phyloP scores from a whole-genome alignment of 1,140 invertebrate genomes.

The Habropoda laboriosa region DNA sequence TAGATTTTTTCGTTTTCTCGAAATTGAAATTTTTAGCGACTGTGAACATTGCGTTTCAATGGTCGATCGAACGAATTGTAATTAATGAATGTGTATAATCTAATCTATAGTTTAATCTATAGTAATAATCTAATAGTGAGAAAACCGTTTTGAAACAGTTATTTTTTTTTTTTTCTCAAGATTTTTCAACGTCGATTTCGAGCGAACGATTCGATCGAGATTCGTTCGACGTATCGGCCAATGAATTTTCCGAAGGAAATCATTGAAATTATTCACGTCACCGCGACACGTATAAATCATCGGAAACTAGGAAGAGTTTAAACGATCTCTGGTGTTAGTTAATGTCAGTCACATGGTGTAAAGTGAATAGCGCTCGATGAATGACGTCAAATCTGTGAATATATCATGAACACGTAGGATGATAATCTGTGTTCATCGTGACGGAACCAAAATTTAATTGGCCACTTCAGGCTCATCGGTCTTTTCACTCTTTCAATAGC shows the following conservation, averaged over 20 bases:
- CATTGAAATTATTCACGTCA: background rate
- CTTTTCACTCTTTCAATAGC: background rate
- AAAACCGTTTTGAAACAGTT: too few species aligned
- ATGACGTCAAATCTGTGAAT: constrained; percentile 47
- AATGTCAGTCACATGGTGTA: constrained; percentile 10
- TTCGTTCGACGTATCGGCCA: background rate
- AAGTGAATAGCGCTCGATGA: constrained; percentile 12
- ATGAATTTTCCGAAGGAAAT: background rate
- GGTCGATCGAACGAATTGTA: background rate
- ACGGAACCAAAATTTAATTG: constrained; percentile 16
- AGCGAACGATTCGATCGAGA: background rate
- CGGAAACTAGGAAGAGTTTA: background rate
- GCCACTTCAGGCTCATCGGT: background rate
- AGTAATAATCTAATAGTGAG: too few species aligned
- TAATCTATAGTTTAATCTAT: background rate
- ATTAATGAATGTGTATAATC: background rate
- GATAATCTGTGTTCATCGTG: constrained; percentile 4
- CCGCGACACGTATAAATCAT: background rate
- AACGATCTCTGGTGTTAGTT: background rate
- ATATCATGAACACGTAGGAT: background rate
- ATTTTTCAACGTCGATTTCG: background rate
- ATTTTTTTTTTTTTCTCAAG: too few species aligned
- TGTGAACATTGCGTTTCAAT: background rate
- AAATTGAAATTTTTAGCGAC: background rate
- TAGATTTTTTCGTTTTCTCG: background rate